Conservation (phyloP, 2,113 vertebrate species). For the Proteles cristata region DNA sequence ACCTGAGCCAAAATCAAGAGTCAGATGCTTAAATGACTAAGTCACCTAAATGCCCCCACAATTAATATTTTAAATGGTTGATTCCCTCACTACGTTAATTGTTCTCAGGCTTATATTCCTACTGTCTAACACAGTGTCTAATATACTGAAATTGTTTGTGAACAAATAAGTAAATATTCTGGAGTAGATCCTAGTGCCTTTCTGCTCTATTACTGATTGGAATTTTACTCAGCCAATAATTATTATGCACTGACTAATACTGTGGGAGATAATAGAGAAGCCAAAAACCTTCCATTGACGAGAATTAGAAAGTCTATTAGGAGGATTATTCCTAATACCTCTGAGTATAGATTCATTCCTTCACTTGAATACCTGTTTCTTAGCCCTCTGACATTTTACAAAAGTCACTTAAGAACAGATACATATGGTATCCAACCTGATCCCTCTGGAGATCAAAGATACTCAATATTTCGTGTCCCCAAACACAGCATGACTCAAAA, state of each 20-base stretch:
- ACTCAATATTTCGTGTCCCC: background rate
- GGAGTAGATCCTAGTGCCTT: background rate
- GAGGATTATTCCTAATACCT: background rate
- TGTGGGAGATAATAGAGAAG: background rate
- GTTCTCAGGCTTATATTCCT: background rate
- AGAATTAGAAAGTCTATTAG: background rate
- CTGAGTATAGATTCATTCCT: background rate
- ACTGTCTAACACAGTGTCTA: background rate
- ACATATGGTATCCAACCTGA: background rate
- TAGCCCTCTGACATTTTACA: background rate
- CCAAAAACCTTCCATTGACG: background rate
- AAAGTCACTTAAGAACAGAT: background rate
- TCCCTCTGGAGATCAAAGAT: background rate
- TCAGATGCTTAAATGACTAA: too few relatives aligned
- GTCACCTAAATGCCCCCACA: background rate
- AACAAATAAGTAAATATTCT: background rate
- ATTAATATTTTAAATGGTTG: background rate
- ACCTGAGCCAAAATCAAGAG: too few relatives aligned
- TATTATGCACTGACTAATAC: background rate
- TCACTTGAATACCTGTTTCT: background rate
- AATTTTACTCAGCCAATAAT: constrained; percentile 3
- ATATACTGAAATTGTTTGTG: background rate
- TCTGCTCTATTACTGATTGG: background rate
- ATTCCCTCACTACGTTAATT: background rate
- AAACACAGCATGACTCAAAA: background rate